Evolutionary conservation across 2,797 vertebrate species (phyloP).

Genomic region (Sebastes baramenuke): DNA sequence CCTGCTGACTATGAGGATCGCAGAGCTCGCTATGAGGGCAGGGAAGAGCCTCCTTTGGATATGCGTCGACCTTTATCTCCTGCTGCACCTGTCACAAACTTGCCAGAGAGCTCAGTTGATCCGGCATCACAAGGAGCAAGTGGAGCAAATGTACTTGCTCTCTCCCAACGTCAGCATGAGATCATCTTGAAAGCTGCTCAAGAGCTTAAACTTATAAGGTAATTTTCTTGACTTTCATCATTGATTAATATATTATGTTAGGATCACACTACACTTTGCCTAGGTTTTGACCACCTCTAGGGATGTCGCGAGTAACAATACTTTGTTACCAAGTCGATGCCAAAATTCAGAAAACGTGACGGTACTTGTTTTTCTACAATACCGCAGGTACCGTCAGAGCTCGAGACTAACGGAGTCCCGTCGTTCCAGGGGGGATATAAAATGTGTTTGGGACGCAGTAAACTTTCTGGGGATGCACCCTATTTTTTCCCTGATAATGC

Average conservation of each 20-base stretch:
- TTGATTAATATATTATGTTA: neutral
- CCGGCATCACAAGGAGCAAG: constrained; percentile 71
- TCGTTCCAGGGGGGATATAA: too few relatives aligned
- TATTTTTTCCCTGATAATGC: too few relatives aligned
- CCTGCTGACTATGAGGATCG: constrained; percentile 64
- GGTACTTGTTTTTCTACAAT: too few relatives aligned
- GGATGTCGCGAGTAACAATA: too few relatives aligned
- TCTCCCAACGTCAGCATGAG: constrained; percentile 97
- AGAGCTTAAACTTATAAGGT: constrained; percentile 98
- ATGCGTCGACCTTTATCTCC: constrained; percentile 65
- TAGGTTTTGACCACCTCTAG: too few relatives aligned
- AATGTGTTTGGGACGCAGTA: too few relatives aligned
- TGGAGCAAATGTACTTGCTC: constrained; percentile 89
- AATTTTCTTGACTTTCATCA: constrained; percentile 34
- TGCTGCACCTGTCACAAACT: constrained; percentile 57
- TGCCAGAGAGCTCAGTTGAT: constrained; percentile 82
- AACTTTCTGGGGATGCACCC: too few relatives aligned
- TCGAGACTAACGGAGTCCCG: too few relatives aligned
- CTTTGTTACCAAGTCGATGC: too few relatives aligned
- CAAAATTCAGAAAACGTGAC: too few relatives aligned
- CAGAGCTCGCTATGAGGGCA: constrained; percentile 70
- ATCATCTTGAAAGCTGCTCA: constrained; percentile 99
- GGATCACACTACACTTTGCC: neutral
- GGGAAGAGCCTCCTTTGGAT: constrained; percentile 65
- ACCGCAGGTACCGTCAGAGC: too few relatives aligned